Percentiles rank a stretch among this genome's conserved stretches.
Evolutionary conservation across 2,888 invertebrate species (phyloP).

Genomic region (Leucoma salicis): DNA sequence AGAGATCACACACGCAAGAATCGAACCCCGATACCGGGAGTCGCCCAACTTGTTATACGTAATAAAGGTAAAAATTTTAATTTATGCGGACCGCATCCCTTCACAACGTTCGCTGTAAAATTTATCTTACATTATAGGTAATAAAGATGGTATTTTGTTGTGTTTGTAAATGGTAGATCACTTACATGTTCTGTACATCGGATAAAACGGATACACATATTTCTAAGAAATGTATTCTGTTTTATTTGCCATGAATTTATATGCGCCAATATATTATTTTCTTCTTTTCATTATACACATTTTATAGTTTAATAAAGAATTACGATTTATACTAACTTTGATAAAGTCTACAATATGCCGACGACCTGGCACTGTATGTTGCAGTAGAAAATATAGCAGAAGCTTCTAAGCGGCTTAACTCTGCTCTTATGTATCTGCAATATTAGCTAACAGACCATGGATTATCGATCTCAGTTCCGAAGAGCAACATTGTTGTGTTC

Average conservation of each 20-base stretch:
- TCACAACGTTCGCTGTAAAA: neutral
- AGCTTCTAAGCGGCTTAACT: too few relatives aligned
- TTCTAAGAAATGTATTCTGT: slow-evolving; percentile 37
- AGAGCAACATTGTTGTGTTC: too few relatives aligned
- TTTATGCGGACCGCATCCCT: slow-evolving; percentile 20
- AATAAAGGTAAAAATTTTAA: slow-evolving; percentile 42
- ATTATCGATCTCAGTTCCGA: too few relatives aligned
- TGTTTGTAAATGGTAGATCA: neutral
- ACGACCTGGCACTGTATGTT: too few relatives aligned
- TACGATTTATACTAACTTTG: too few relatives aligned
- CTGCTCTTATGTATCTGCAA: too few relatives aligned
- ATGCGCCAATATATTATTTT: too few relatives aligned
- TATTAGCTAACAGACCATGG: too few relatives aligned
- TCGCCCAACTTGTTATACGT: slow-evolving; percentile 55
- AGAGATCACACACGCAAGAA: slow-evolving; percentile 55
- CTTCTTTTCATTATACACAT: too few relatives aligned
- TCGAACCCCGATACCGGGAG: slow-evolving; percentile 49
- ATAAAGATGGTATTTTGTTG: slow-evolving; percentile 6
- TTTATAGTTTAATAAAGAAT: too few relatives aligned
- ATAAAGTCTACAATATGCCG: too few relatives aligned
- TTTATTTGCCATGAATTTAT: slow-evolving; percentile 59
- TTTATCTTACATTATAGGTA: neutral
- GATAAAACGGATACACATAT: slow-evolving; percentile 31
- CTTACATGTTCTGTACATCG: neutral
- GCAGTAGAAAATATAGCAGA: too few relatives aligned